Evolutionary conservation across 2,797 vertebrate species (phyloP).

Genomic region (Gastrophryne carolinensis): DNA sequence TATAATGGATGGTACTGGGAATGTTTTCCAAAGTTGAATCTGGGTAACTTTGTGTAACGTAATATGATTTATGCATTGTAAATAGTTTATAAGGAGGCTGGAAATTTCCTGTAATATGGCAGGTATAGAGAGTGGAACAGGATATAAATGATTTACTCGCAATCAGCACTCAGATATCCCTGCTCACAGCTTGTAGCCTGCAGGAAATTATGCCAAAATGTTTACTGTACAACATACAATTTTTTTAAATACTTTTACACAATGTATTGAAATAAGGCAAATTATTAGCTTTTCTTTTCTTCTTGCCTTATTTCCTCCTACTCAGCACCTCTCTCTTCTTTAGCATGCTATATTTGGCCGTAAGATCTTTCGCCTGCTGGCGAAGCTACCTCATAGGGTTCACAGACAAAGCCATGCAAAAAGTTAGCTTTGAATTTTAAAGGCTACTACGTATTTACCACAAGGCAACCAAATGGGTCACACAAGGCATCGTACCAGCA

Average conservation of each 20-base stretch:
- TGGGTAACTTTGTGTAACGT: slow-evolving; percentile 33
- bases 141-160: slow-evolving; percentile 17
- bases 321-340: slow-evolving; percentile 18
- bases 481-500: not conserved
- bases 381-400: slow-evolving; percentile 14
- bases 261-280: slow-evolving; percentile 40
- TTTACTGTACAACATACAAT: slow-evolving; percentile 23
- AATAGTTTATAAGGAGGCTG: slow-evolving; percentile 21
- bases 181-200: not conserved
- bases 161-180: not conserved
- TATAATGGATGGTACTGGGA: not conserved
- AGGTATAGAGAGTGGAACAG: not conserved
- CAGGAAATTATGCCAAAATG: slow-evolving; percentile 35
- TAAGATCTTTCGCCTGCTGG: slow-evolving; percentile 37
- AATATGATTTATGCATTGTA: slow-evolving; percentile 29
- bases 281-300: slow-evolving; percentile 38
- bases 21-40: too few relatives aligned
- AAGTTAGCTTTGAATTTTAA: slow-evolving; percentile 23
- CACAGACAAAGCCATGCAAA: slow-evolving; percentile 26
- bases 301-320: slow-evolving; percentile 22
- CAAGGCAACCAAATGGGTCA: slow-evolving; percentile 1
- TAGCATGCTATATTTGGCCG: slow-evolving; percentile 41
- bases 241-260: slow-evolving; percentile 14
- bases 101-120: slow-evolving; percentile 10
- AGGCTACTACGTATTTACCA: slow-evolving; percentile 39